These are phyloP conservation scores for Synchiropus splendidus DNA, from an alignment of 2,113 vertebrate genomes.

Conservation along the genomic window DNA sequence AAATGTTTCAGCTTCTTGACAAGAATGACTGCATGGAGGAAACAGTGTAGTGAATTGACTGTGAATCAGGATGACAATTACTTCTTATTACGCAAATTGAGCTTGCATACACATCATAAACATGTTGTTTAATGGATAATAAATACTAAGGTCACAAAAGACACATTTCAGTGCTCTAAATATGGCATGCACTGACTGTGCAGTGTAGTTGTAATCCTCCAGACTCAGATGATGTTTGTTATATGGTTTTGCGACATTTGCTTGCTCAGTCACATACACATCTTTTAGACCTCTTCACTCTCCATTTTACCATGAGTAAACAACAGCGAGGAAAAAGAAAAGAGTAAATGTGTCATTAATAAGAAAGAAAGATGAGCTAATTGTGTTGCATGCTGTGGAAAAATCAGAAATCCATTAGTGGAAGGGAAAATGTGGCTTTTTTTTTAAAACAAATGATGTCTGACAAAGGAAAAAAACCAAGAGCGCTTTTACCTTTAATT, in stretches of 20 bases:
- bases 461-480: constrained; percentile 59
- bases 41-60: too few species aligned
- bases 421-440: constrained; percentile 68
- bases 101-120: too few species aligned
- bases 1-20: too few species aligned
- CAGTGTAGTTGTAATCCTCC: too few species aligned
- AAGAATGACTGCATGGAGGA: too few species aligned
- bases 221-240: too few species aligned
- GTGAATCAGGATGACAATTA: too few species aligned
- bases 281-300: constrained; percentile 45
- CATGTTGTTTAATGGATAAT: too few species aligned
- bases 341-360: constrained; percentile 81
- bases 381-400: constrained; percentile 86
- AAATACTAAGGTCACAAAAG: too few species aligned
- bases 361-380: constrained; percentile 76
- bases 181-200: too few species aligned
- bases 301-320: constrained; percentile 44
- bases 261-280: constrained; percentile 14
- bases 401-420: constrained; percentile 97
- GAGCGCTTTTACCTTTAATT: constrained; percentile 78
- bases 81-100: too few species aligned
- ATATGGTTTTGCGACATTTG: neutral
- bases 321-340: constrained; percentile 66
- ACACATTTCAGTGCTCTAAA: too few species aligned
- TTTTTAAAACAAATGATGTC: constrained; percentile 67